phyloP scores from a whole-genome alignment of 2,888 invertebrate species.

The Amitus sp. region DNA sequence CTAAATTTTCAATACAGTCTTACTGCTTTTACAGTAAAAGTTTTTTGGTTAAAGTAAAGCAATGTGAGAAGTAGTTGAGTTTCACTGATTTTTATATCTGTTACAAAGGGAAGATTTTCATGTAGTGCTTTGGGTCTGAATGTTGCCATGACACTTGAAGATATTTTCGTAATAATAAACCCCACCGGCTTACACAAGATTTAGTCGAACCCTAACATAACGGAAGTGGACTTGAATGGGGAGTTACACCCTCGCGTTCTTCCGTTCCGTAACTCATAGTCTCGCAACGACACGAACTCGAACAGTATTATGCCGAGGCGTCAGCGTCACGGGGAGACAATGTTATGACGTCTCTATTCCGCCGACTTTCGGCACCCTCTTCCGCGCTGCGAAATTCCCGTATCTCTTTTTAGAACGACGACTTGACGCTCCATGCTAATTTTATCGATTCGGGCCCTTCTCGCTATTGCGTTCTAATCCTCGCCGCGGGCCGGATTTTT shows the following conservation, averaged over 20 bases:
- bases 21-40: too few relatives aligned
- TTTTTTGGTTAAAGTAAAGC: too few relatives aligned
- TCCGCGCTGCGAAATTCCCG: constrained; percentile 13
- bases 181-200: constrained; percentile 32
- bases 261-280: constrained; percentile 49
- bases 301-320: constrained; percentile 49
- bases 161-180: constrained; percentile 43
- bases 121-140: neutral
- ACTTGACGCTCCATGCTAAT: constrained; percentile 55
- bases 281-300: constrained; percentile 28
- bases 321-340: constrained; percentile 55
- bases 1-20: too few relatives aligned
- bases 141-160: constrained; percentile 41
- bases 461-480: constrained; percentile 43
- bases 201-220: constrained; percentile 45
- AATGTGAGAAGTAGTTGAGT: too few relatives aligned
- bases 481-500: constrained; percentile 36
- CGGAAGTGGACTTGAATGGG: constrained; percentile 50
- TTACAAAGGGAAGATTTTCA: too few relatives aligned
- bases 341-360: constrained; percentile 60
- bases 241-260: constrained; percentile 52
- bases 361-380: constrained; percentile 23
- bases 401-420: constrained; percentile 20
- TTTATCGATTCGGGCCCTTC: constrained; percentile 48
- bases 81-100: too few relatives aligned